Evolutionary conservation across 2,888 invertebrate genomes (phyloP).

Genomic region (Xanthia togata): DNA sequence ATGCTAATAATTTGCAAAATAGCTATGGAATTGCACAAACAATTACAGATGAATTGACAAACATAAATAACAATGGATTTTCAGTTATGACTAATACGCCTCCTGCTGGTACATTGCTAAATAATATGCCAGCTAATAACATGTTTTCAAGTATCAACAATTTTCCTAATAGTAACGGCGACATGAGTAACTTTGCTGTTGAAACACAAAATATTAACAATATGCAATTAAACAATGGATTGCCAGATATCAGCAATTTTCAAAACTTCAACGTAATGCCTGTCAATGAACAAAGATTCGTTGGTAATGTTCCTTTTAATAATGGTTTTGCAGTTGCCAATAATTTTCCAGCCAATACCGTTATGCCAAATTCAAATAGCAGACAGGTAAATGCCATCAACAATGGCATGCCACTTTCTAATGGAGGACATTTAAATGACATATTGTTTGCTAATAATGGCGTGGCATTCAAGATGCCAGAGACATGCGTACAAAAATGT

Average conservation of each 20-base stretch:
- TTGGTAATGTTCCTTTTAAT: constrained; percentile 23
- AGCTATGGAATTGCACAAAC: background rate
- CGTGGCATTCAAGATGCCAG: background rate
- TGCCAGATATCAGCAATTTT: constrained; percentile 10
- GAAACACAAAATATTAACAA: constrained; percentile 14
- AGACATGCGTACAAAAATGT: background rate
- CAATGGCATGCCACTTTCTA: constrained; percentile 12
- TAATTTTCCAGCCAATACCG: constrained; percentile 34
- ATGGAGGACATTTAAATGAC: constrained; percentile 12
- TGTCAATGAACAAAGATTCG: constrained; percentile 19
- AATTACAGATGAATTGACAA: background rate
- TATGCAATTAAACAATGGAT: constrained; percentile 3
- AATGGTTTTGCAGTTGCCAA: constrained; percentile 29
- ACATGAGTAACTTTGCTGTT: background rate
- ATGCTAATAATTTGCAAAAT: constrained; percentile 11
- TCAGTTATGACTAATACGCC: constrained; percentile 3
- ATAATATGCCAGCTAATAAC: background rate
- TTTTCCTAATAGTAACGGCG: background rate
- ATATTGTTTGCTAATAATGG: background rate
- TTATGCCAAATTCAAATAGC: constrained; percentile 27
- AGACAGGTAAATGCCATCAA: constrained; percentile 10
- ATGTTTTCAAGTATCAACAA: background rate
- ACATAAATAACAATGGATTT: constrained; percentile 11
- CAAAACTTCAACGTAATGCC: constrained; percentile 39
- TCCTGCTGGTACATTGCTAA: background rate